Base-by-base conservation (phyloP, 53 echinoderm and acorn worm genomes). In the Crossaster papposus region DNA sequence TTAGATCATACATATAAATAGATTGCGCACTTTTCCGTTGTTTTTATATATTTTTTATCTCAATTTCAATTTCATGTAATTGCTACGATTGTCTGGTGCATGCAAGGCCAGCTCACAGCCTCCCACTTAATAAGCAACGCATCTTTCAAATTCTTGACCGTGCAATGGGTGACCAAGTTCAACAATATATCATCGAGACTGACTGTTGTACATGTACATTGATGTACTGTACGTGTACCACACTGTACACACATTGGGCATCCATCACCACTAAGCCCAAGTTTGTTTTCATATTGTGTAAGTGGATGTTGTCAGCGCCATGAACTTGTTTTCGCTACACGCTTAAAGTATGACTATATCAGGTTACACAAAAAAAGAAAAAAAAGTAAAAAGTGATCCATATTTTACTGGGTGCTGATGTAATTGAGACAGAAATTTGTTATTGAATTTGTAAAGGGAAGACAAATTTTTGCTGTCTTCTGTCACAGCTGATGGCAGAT, bases 271-370 rank as follows among this genome's bases (percentile, higher is more conserved):
- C 58, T 15, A 54, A 8, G 13, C 30, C 76, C 54, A 76, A 87
- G 87, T 87, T 87, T 87, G 87, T 87, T 87, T 87, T 87, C 86
- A 75, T 77, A 87, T 87, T 75, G 77, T 77, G 54, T 77, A 87
- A 87, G 87, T 87, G 87, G 87, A 87, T 77, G 75, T 87, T 87
- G 87, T 87, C 87, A 87, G 53, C 87, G 74, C 58, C 70, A 14
- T 36, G 72, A 33, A 54, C 35, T 33, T 85, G 75, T 35, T 38
- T 77, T 72, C 44, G 77, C 55, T 51, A 85, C 85, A 73, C 35
- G 34, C 32, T 72, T 15, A 36, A 58, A 33, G 75, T 72, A 55
- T 58, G 76, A 36, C 28, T 24, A 35, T 23, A 28, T 87, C 87
- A 23, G n/a, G 32, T 87, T 87, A 87, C 76, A 53, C n/a, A 14